Percentiles rank a stretch among this genome's conserved stretches.
phyloP scores from a whole-genome alignment of 2,113 vertebrate genomes.

The Festucalex cinctus region DNA sequence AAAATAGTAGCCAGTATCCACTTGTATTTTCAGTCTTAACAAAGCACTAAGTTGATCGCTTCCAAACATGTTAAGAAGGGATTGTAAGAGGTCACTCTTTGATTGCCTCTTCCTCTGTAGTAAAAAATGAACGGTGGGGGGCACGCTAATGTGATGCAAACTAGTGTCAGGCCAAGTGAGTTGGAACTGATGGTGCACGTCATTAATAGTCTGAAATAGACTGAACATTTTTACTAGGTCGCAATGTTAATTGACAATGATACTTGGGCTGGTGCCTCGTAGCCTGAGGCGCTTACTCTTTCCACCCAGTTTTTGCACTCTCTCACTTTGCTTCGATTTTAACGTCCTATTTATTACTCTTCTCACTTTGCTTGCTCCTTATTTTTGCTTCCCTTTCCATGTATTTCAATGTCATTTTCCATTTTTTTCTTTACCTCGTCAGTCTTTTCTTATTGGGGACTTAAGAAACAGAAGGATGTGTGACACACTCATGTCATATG shows the following conservation, averaged over 20 bases:
- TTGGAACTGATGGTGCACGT: slow-evolving; percentile 72
- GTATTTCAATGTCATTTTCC: slow-evolving; percentile 48
- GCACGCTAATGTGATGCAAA: slow-evolving; percentile 54
- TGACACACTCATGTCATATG: slow-evolving; percentile 21
- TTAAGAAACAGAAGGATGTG: slow-evolving; percentile 40
- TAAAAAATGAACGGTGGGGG: slow-evolving; percentile 52
- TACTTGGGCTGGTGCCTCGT: slow-evolving; percentile 69
- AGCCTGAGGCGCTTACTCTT: slow-evolving; percentile 60
- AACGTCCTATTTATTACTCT: slow-evolving; percentile 55
- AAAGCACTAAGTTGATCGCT: slow-evolving; percentile 11
- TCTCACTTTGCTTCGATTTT: slow-evolving; percentile 49
- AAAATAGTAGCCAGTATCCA: neutral
- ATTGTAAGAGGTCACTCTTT: slow-evolving; percentile 27
- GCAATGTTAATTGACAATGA: slow-evolving; percentile 75
- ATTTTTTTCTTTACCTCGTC: slow-evolving; percentile 38
- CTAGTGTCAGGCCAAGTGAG: slow-evolving; percentile 69
- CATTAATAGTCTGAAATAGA: slow-evolving; percentile 76
- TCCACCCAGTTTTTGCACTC: slow-evolving; percentile 39
- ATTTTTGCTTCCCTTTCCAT: slow-evolving; percentile 39
- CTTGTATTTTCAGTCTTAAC: slow-evolving; percentile 4
- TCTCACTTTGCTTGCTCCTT: slow-evolving; percentile 33
- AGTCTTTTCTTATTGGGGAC: slow-evolving; percentile 32
- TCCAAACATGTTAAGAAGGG: slow-evolving; percentile 15
- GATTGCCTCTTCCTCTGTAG: slow-evolving; percentile 38
- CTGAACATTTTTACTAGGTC: slow-evolving; percentile 70